These are phyloP conservation scores for Nothoprocta pentlandii DNA, from an alignment of 2,113 vertebrate species.

Conservation along the genomic window DNA sequence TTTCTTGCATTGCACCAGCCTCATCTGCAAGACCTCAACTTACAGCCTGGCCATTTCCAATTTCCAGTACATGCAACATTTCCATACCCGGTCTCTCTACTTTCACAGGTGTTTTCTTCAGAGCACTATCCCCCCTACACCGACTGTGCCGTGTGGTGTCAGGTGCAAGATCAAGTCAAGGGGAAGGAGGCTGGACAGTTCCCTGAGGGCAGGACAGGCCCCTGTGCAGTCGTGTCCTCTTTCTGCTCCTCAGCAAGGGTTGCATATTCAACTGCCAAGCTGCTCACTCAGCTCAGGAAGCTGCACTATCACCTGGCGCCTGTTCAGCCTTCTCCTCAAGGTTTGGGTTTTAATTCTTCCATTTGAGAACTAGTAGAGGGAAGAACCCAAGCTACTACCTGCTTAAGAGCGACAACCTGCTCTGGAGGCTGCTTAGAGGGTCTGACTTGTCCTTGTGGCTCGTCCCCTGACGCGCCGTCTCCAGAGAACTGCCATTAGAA, in stretches of 20 bases:
- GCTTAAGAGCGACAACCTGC: not conserved
- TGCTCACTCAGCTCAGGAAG: not conserved
- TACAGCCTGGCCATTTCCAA: not conserved
- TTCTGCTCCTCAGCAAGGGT: not conserved
- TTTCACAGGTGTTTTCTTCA: not conserved
- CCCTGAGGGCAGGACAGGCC: not conserved
- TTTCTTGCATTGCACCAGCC: not conserved
- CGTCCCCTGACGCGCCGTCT: fast-evolving
- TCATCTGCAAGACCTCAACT: not conserved
- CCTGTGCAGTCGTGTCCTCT: not conserved
- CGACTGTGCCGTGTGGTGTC: not conserved
- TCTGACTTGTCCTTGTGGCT: not conserved
- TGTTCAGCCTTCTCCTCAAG: not conserved
- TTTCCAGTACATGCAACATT: not conserved
- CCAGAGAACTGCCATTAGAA: not conserved
- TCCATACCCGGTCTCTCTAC: not conserved
- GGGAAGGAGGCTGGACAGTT: not conserved
- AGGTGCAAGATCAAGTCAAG: not conserved
- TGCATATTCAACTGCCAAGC: not conserved
- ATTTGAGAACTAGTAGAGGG: not conserved
- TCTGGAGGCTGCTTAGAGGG: not conserved
- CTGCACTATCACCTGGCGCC: not conserved
- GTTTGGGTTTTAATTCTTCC: not conserved
- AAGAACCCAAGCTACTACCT: not conserved
- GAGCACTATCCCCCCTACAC: not conserved